Evolutionary conservation across 2,888 invertebrate species (phyloP), one percentile per base, ranked within the genome.

Genomic region (Synergus umbraculus): DNA sequence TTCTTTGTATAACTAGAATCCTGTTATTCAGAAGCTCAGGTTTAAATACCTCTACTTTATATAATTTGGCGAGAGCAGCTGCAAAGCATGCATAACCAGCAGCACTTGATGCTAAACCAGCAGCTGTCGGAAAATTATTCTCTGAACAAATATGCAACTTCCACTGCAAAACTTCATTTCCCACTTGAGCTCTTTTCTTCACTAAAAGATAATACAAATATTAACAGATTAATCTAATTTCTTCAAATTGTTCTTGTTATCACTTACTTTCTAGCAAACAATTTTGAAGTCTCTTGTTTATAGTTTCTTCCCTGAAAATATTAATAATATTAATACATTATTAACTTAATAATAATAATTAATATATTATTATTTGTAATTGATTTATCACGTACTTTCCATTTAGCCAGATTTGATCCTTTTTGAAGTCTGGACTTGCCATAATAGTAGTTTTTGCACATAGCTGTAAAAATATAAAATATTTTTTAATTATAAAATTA

Each of bases 91-190:
- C 99, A 92, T 98, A 99, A 4, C 99, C 99, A 63, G 99, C 98
- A 43, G 99, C 99, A 79, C 99, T 99, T 0, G 99, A 99, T 0
- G 99, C 99, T 73, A 99, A 93, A 0, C 99, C 99, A 78, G 99
- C 99, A 4, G 98, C 98, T 4, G 99, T 99, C 13, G 99, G 99
- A 90, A 99, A 99, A 93, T 99, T 99, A 92, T 99, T 99, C 89
- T 95, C 95, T 0, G 98, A 98, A 90, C 96, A 96, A 87, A 98
- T 95, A 86, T 96, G 96, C 58, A 98, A 90, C 89, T 96, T 96
- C 96, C 96, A 96, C 18, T 93, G 92, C 12, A 95, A 89, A 81
- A 94, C 93, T 81, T 93, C 92, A 79, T 91, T 90, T 77, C 83
- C 73, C 12, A 86, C 85, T 81, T 91, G 88, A 1, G 93, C 93